Conservation (phyloP, 2,113 vertebrate species). For the Vulpes lagopus region DNA sequence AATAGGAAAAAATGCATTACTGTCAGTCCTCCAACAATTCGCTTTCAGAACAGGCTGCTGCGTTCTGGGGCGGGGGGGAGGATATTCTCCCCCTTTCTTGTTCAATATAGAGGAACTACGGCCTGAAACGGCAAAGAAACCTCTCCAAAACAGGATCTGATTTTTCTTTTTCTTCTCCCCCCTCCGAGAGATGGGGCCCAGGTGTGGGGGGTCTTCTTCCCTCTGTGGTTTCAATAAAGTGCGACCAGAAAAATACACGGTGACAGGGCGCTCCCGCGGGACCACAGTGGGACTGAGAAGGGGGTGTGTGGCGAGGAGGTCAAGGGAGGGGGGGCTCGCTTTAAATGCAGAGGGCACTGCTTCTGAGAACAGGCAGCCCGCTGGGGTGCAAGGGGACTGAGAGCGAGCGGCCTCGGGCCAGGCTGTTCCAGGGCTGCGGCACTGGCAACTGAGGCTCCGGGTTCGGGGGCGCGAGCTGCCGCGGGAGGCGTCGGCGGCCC, state of each 20-base stretch:
- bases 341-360: conserved; percentile 66
- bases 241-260: conserved; percentile 66
- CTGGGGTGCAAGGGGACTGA: neutral
- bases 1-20: conserved; percentile 89
- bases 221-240: conserved; percentile 69
- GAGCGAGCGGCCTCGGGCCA: neutral
- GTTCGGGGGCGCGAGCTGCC: conserved; percentile 15
- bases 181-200: conserved; percentile 61
- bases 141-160: conserved; percentile 42
- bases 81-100: neutral
- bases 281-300: neutral
- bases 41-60: conserved; percentile 84
- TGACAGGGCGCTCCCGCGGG: conserved; percentile 69
- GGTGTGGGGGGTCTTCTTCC: conserved; percentile 69
- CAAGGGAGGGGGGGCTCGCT: conserved; percentile 13
- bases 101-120: conserved; percentile 44
- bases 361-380: conserved; percentile 45
- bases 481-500: neutral
- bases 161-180: conserved; percentile 62
- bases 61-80: neutral
- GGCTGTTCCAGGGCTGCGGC: neutral
- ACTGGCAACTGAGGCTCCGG: neutral
- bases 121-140: conserved; percentile 46
- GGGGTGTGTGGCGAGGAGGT: neutral
- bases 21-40: conserved; percentile 90